A percentile compares a stretch with the other conserved stretches of the same genome.
phyloP scores from a whole-genome alignment of 2,113 vertebrate genomes.

The Telmatochromis brachygnathus region DNA sequence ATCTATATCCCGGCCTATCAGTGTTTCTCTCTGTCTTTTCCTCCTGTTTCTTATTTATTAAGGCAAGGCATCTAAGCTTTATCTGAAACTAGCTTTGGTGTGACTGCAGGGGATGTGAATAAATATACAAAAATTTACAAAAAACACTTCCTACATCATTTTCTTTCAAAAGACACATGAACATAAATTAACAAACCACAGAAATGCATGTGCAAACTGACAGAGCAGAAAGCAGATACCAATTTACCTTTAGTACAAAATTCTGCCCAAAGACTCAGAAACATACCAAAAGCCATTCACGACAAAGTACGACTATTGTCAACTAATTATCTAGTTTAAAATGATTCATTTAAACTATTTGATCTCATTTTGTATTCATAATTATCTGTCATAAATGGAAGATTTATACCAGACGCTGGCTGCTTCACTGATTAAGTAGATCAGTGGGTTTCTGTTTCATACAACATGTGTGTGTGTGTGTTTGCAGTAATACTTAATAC shows the following conservation, averaged over 20 bases:
- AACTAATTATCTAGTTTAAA: neutral
- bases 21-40: neutral
- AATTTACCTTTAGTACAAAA: neutral
- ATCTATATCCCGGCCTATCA: neutral
- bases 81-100: neutral
- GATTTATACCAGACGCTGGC: conserved; percentile 16
- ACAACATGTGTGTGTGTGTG: neutral
- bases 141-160: neutral
- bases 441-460: conserved; percentile 14
- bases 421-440: conserved; percentile 19
- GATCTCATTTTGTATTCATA: neutral
- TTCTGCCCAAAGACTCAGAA: neutral
- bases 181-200: neutral
- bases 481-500: neutral
- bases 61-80: neutral
- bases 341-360: neutral
- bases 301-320: neutral
- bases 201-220: neutral
- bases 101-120: neutral
- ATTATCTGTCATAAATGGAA: conserved; percentile 5
- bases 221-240: neutral
- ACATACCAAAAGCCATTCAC: neutral
- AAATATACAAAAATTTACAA: neutral
- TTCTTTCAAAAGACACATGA: neutral
- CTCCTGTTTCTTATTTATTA: neutral